Percentiles rank a stretch among this genome's conserved stretches.
These are phyloP conservation scores for Heliconius ethilla DNA, from an alignment of 2,888 invertebrate species.

Conservation along the genomic window DNA sequence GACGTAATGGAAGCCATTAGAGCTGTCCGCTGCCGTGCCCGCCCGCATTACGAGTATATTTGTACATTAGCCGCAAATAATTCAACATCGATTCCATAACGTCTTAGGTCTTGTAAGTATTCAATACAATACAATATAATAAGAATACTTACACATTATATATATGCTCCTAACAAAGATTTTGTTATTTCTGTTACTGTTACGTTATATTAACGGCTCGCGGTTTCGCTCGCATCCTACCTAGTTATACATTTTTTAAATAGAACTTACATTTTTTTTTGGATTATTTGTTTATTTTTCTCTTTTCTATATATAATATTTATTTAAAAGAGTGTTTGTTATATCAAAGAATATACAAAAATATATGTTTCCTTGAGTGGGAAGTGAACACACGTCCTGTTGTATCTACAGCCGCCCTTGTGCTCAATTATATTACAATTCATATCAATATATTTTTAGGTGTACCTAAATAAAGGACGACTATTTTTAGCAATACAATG, in stretches of 20 bases:
- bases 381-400: too few species aligned
- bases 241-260: neutral
- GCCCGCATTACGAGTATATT: slow-evolving; percentile 60
- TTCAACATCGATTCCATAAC: slow-evolving; percentile 28
- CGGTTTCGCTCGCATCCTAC: too few species aligned
- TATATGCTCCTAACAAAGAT: neutral
- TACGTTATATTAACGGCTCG: neutral
- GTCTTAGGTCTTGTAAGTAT: slow-evolving; percentile 1
- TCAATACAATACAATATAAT: neutral
- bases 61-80: slow-evolving; percentile 56
- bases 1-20: slow-evolving; percentile 78
- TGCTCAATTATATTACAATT: too few species aligned
- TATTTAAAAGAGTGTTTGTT: too few species aligned
- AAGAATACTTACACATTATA: neutral
- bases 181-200: neutral
- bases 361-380: too few species aligned
- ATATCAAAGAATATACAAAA: too few species aligned
- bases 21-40: slow-evolving; percentile 55
- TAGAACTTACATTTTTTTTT: too few species aligned
- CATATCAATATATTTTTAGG: too few species aligned
- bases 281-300: too few species aligned
- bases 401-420: too few species aligned
- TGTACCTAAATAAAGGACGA: too few species aligned
- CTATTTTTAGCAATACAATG: neutral
- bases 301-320: too few species aligned